A percentile compares a stretch with the other conserved stretches of the same genome.
Evolutionary conservation across 1,140 invertebrate genomes (phyloP).

Genomic region (Armadillidium nasatum): DNA sequence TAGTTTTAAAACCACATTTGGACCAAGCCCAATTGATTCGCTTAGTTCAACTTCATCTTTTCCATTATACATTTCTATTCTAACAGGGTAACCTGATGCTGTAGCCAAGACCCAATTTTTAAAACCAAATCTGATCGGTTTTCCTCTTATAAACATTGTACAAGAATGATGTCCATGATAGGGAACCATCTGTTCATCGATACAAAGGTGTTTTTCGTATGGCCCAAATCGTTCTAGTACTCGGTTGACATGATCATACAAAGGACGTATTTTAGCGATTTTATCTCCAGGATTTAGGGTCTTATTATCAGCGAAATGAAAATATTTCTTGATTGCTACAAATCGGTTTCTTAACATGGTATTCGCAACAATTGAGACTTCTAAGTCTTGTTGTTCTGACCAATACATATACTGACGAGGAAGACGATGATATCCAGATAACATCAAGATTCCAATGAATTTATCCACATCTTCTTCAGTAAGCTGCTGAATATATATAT

Average conservation of each 20-base stretch:
- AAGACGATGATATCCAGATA: not conserved
- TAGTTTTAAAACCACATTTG: constrained; percentile 25
- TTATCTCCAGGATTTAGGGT: constrained; percentile 24
- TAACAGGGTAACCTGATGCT: constrained; percentile 25
- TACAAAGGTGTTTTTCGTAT: constrained; percentile 45
- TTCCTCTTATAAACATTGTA: constrained; percentile 53
- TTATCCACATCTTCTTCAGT: not conserved
- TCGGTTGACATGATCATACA: constrained; percentile 44
- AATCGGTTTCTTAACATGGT: constrained; percentile 30
- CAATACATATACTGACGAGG: not conserved
- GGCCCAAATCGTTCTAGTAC: constrained; percentile 43
- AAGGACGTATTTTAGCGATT: constrained; percentile 45
- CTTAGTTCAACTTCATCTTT: not conserved
- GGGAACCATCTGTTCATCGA: constrained; percentile 55
- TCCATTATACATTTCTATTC: constrained; percentile 26
- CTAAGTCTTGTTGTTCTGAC: constrained; percentile 14
- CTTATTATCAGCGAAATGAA: constrained; percentile 31
- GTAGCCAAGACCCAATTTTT: constrained; percentile 46
- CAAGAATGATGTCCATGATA: constrained; percentile 53
- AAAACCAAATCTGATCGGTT: constrained; percentile 53
- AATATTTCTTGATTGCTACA: constrained; percentile 25
- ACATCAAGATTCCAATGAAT: not conserved
- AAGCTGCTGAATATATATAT: not conserved
- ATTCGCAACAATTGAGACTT: constrained; percentile 20
- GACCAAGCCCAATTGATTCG: constrained; percentile 17